phyloP scores from a whole-genome alignment of 2,113 vertebrate species.

The Maylandia zebra region DNA sequence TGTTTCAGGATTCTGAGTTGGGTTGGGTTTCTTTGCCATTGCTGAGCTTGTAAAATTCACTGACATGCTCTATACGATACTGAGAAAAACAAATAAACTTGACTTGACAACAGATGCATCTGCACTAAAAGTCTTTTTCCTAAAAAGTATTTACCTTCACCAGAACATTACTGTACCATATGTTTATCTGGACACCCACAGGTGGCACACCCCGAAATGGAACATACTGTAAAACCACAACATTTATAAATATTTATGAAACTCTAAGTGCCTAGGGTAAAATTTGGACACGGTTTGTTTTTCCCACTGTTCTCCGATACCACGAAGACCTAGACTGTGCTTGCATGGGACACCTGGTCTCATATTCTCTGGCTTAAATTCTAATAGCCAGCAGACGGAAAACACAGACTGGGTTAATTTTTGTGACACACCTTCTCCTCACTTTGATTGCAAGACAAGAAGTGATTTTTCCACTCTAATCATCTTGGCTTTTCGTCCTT shows the following conservation, averaged over 20 bases:
- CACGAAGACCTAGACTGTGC: background rate
- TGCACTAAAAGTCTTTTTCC: background rate
- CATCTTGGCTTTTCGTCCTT: slow-evolving; percentile 2
- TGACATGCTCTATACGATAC: accelerated
- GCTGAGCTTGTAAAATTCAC: background rate
- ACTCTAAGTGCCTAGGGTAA: background rate
- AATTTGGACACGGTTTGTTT: background rate
- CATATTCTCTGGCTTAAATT: background rate
- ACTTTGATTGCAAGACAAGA: slow-evolving; percentile 12
- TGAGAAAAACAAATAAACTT: background rate
- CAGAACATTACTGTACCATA: background rate
- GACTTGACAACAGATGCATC: background rate
- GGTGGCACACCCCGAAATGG: background rate
- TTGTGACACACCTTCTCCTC: background rate
- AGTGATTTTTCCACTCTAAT: slow-evolving; percentile 14
- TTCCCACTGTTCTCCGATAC: background rate
- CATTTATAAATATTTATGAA: background rate
- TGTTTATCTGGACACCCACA: background rate
- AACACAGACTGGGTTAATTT: background rate
- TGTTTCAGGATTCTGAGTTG: background rate
- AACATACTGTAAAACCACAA: background rate
- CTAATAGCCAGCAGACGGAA: background rate
- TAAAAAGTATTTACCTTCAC: background rate
- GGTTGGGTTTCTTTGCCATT: background rate
- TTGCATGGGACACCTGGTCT: background rate